phyloP scores from a whole-genome alignment of 2,888 invertebrate genomes.

The Tipula confusa region DNA sequence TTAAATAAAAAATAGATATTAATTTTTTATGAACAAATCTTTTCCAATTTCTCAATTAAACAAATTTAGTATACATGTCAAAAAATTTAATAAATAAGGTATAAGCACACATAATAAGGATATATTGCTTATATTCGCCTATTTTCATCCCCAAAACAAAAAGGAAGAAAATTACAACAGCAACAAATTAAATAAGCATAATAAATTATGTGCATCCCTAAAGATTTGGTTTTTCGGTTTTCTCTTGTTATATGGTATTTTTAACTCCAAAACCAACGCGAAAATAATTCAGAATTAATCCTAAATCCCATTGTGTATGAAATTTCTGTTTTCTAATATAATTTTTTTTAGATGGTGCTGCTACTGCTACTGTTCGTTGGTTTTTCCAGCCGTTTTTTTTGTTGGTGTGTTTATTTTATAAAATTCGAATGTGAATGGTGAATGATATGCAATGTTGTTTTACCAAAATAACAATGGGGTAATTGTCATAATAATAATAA shows the following conservation, averaged over 20 bases:
- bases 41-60: no score
- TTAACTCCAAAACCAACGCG: conserved; percentile 32
- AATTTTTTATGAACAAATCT: no score
- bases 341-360: background rate
- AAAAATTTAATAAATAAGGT: no score
- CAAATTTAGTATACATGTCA: no score
- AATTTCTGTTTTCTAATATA: conserved; percentile 26
- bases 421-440: conserved; percentile 20
- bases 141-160: background rate
- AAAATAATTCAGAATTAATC: conserved; percentile 36
- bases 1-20: no score
- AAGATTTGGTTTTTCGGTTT: conserved; percentile 28
- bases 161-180: background rate
- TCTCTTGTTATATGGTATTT: background rate
- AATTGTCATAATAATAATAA: conserved; percentile 30
- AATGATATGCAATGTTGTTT: conserved; percentile 20
- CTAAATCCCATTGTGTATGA: conserved; percentile 31
- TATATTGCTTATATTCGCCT: background rate
- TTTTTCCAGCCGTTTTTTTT: background rate
- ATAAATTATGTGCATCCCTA: conserved; percentile 21
- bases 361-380: background rate
- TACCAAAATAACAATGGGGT: conserved; percentile 28
- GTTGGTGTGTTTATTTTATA: background rate
- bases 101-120: no score
- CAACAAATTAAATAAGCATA: background rate